These are phyloP conservation scores for Linhomoeus sp. DNA, from an alignment of 2,888 invertebrate genomes.

Conservation along the genomic window DNA sequence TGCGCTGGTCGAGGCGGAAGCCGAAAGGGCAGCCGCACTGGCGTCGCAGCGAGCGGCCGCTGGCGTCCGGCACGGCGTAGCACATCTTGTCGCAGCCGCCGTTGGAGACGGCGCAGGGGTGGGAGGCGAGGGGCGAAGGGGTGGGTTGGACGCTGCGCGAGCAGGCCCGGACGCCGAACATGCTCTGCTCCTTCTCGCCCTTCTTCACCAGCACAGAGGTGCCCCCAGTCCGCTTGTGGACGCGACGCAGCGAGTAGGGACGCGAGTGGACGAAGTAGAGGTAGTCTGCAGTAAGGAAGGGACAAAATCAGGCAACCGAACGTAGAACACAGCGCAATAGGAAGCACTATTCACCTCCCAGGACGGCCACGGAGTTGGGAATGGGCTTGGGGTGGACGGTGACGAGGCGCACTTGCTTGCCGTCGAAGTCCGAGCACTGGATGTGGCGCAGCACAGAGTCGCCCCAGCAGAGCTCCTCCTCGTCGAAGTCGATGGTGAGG, in stretches of 20 bases:
- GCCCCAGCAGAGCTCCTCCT: constrained; percentile 31
- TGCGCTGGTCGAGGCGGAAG: constrained; percentile 43
- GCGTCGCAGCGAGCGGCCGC: constrained; percentile 24
- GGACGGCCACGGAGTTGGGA: constrained; percentile 73
- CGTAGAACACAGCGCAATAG: background rate
- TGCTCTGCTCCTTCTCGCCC: constrained; percentile 17
- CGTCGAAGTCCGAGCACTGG: constrained; percentile 74
- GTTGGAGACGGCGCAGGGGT: constrained; percentile 63
- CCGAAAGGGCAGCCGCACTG: constrained; percentile 84
- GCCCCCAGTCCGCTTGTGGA: constrained; percentile 55
- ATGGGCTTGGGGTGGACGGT: constrained; percentile 63
- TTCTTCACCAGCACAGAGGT: constrained; percentile 15
- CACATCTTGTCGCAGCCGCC: constrained; percentile 87
- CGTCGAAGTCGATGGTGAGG: constrained; percentile 28
- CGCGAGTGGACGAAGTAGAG: constrained; percentile 96
- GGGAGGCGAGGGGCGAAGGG: background rate
- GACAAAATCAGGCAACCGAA: background rate
- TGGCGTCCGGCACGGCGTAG: constrained; percentile 37
- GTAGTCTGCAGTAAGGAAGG: constrained; percentile 41
- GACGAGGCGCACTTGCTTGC: constrained; percentile 69
- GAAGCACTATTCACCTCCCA: constrained; percentile 14
- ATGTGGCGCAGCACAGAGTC: constrained; percentile 46
- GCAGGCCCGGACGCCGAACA: constrained; percentile 18
- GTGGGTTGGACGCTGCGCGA: constrained; percentile 39
- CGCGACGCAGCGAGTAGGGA: constrained; percentile 69